Evolutionary conservation across 92 coral and sea anemone genomes (phyloP).

Genomic region (Pocillopora grandis): DNA sequence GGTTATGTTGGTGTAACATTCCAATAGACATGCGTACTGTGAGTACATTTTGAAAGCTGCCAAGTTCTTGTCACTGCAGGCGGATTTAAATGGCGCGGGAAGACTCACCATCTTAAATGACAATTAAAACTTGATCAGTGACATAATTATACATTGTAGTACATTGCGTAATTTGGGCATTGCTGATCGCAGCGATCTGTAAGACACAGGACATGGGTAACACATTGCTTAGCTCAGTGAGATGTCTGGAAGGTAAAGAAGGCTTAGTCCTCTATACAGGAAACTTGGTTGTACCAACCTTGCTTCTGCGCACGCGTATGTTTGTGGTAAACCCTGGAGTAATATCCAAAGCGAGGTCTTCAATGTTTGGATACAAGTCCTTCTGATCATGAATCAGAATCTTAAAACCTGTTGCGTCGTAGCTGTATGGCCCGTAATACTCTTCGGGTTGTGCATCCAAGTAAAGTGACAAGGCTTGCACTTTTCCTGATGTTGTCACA

Average conservation of each 20-base stretch:
- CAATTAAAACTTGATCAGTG: neutral
- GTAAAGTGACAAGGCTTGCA: slow-evolving; percentile 35
- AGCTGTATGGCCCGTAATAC: slow-evolving; percentile 74
- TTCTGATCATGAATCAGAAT: slow-evolving; percentile 59
- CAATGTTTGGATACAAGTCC: slow-evolving; percentile 44
- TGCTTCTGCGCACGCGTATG: slow-evolving; percentile 53
- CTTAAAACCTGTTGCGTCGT: slow-evolving; percentile 72
- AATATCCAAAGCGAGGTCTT: slow-evolving; percentile 49
- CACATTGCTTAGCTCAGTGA: neutral
- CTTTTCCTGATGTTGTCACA: slow-evolving; percentile 48
- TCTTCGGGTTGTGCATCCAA: slow-evolving; percentile 67
- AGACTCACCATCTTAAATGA: slow-evolving; percentile 33
- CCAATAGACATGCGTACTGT: slow-evolving; percentile 46
- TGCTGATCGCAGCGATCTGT: too few species aligned
- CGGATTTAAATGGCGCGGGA: slow-evolving; percentile 48
- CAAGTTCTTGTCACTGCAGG: slow-evolving; percentile 49
- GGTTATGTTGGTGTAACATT: slow-evolving; percentile 50
- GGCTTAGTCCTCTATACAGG: neutral
- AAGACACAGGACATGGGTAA: too few species aligned
- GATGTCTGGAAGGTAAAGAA: neutral
- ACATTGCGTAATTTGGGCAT: neutral
- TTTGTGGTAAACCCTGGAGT: slow-evolving; percentile 70
- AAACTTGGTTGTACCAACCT: slow-evolving; percentile 31
- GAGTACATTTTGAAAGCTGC: slow-evolving; percentile 34
- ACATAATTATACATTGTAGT: neutral